phyloP scores from a whole-genome alignment of 2,888 invertebrate genomes.

The Amblyteles armatorius region DNA sequence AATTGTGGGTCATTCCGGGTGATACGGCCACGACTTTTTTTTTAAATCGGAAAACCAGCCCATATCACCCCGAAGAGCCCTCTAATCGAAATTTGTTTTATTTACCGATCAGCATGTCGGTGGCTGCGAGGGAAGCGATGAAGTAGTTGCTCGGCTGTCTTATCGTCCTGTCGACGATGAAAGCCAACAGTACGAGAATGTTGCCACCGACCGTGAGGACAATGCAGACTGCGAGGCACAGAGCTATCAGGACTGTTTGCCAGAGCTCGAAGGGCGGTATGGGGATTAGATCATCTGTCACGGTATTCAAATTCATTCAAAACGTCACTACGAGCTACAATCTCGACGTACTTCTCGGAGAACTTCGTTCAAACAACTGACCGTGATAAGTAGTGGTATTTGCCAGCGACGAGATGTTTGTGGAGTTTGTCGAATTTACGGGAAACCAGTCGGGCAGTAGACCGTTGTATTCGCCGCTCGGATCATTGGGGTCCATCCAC shows the following conservation, averaged over 20 bases:
- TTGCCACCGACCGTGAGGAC: conserved; percentile 97
- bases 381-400: conserved; percentile 72
- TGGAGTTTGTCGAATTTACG: conserved; percentile 76
- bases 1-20: not conserved
- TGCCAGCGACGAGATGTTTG: conserved; percentile 74
- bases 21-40: not conserved
- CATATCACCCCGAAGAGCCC: too few relatives aligned
- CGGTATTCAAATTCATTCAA: conserved; percentile 14
- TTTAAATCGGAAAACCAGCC: too few relatives aligned
- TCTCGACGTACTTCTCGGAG: not conserved
- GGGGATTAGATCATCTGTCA: conserved; percentile 84
- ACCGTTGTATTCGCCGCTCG: conserved; percentile 83
- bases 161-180: conserved; percentile 96
- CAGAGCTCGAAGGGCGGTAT: conserved; percentile 95
- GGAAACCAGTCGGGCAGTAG: conserved; percentile 81
- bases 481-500: conserved; percentile 82
- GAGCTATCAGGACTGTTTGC: conserved; percentile 95
- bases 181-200: conserved; percentile 96
- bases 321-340: conserved; percentile 12
- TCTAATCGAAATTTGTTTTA: not conserved
- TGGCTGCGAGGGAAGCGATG: conserved; percentile 98
- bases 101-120: conserved; percentile 97
- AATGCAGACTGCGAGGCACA: conserved; percentile 94
- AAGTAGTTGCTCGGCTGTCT: conserved; percentile 99
- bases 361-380: conserved; percentile 26